A percentile compares a stretch with the other conserved stretches of the same genome.
Conservation (phyloP, 2,113 vertebrate species). For the Bubo scandiacus region DNA sequence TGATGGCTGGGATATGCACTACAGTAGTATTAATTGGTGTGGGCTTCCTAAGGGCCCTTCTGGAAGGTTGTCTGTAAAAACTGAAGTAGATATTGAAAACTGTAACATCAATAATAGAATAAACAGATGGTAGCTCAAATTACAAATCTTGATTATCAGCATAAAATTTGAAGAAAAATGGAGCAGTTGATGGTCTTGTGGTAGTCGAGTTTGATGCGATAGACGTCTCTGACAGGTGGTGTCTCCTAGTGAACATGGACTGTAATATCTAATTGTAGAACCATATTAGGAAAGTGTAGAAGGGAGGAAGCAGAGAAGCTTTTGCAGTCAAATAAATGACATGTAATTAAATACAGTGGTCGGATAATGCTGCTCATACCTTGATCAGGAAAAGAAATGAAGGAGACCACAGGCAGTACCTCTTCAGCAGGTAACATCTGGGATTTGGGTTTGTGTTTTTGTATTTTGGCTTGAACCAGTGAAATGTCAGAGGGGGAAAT, state of each 20-base stretch:
- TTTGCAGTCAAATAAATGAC: not conserved
- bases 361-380: not conserved
- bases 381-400: not conserved
- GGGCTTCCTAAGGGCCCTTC: not conserved
- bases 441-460: not conserved
- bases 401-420: not conserved
- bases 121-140: not conserved
- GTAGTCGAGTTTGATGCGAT: not conserved
- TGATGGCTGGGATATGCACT: not conserved
- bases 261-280: not conserved
- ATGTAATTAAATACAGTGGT: not conserved
- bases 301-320: not conserved
- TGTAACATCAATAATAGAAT: not conserved
- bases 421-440: not conserved
- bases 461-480: not conserved
- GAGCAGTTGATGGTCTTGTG: not conserved
- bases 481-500: not conserved
- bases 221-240: not conserved
- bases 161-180: not conserved
- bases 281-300: not conserved
- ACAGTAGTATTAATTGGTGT: not conserved
- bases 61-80: not conserved
- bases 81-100: not conserved
- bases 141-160: not conserved
- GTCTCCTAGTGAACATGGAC: not conserved